phyloP scores from a whole-genome alignment of 2,113 vertebrate genomes.

The Caretta caretta region DNA sequence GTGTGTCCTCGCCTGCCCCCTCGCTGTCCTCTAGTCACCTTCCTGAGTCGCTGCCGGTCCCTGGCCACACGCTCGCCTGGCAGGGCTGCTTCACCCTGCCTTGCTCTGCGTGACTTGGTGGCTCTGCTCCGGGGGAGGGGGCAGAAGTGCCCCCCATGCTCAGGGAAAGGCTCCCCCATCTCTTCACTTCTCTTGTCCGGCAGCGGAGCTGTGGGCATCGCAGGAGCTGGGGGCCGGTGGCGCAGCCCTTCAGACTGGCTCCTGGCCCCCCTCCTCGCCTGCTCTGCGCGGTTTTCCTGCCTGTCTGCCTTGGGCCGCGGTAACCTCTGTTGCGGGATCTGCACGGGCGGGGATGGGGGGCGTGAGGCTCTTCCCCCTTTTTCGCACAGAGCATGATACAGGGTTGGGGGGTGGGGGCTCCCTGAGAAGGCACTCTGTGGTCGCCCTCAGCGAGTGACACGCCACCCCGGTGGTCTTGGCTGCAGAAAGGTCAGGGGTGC shows the following conservation, averaged over 20 bases:
- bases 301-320: background rate
- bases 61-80: too few relatives aligned
- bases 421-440: background rate
- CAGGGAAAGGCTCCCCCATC: slow-evolving; percentile 33
- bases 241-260: too few relatives aligned
- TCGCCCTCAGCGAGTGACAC: background rate
- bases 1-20: slow-evolving; percentile 7
- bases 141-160: background rate
- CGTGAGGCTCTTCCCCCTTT: background rate
- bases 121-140: background rate
- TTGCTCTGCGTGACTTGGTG: background rate
- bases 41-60: too few relatives aligned
- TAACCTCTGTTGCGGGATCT: background rate
- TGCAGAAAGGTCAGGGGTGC: background rate
- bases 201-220: background rate
- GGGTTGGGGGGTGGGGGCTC: background rate
- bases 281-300: background rate
- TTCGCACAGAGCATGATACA: background rate
- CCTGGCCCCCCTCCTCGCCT: background rate
- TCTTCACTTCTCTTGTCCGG: background rate
- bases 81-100: too few relatives aligned
- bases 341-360: background rate
- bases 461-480: background rate
- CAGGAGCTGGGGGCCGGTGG: background rate
- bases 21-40: background rate